Evolutionary conservation across 2,888 invertebrate species (phyloP), one percentile per base, ranked within the genome.

Genomic region (Drosophila fulvimacula): DNA sequence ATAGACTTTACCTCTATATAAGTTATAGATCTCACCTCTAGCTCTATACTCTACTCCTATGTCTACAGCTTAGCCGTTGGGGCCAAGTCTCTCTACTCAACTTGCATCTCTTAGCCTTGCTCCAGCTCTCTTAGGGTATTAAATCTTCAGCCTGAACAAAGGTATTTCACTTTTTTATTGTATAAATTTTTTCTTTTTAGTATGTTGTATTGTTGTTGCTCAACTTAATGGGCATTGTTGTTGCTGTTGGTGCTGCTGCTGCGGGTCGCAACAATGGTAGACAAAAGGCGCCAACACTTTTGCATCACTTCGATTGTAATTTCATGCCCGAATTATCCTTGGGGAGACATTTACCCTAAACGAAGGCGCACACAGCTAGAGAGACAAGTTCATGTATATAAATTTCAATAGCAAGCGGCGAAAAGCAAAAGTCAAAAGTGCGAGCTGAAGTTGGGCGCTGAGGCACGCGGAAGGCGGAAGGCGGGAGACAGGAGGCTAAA

Each of bases 261-360:
- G 76, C 38, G 59, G 73, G 62, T 59, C 64, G 69, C 63, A 72
- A 80, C 77, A 80, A 80, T 73, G 71, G 82, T 78, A 81, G 82
- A 82, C 81, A 81, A 81, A 82, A 81, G 82, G 81, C 82, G 77
- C 76, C 83, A 79, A 84, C 84, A 80, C 80, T 82, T 81, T 82
- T 82, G 79, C 83, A 82, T 75, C 85, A 89, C 89, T 90, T 89
- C 89, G 91, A 91, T 91, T 91, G 91, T 91, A 91, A 91, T 91
- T 91, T 91, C 91, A 91, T 91, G 91, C 91, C 86, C 90, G 91
- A 91, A 91, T 91, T 91, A 91, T 91, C 90, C 91, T 90, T 88
- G 81, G 91, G 91, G 90, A 91, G 88, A 87, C 90, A 91, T 90
- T 88, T 82, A 81, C 74, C 73, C 76, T 81, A 79, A 86, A 81